Evolutionary conservation across 2,888 invertebrate species (phyloP).

Genomic region (Drosophila phalerata): DNA sequence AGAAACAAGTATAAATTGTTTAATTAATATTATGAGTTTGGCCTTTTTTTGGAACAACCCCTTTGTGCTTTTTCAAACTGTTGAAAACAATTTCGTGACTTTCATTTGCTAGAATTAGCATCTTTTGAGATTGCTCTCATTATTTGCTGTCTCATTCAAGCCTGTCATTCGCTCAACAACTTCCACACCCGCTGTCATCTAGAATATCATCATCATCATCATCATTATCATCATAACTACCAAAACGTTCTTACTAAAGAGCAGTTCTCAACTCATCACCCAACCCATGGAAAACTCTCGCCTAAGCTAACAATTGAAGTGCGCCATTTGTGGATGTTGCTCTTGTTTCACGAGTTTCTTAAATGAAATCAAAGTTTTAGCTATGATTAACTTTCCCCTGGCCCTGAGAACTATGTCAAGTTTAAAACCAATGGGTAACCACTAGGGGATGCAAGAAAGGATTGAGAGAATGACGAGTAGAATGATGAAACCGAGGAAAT

Average conservation of each 20-base stretch:
- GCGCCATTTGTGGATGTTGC: constrained; percentile 54
- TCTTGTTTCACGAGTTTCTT: constrained; percentile 58
- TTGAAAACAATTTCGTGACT: constrained; percentile 43
- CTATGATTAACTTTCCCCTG: constrained; percentile 64
- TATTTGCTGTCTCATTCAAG: constrained; percentile 60
- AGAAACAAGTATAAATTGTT: not conserved
- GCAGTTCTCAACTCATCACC: constrained; percentile 26
- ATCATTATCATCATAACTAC: constrained; percentile 2
- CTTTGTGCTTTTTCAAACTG: not conserved
- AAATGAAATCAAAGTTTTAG: constrained; percentile 69
- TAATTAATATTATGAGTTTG: not conserved
- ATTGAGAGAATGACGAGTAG: constrained; percentile 9
- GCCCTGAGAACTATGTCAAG: constrained; percentile 62
- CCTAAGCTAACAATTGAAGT: constrained; percentile 62
- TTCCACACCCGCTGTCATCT: constrained; percentile 43
- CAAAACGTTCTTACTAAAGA: not conserved
- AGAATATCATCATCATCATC: constrained; percentile 15
- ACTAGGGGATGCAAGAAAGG: constrained; percentile 16
- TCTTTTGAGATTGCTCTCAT: constrained; percentile 43
- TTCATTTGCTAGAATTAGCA: constrained; percentile 52
- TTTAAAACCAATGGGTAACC: constrained; percentile 54
- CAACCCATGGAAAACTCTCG: constrained; percentile 51
- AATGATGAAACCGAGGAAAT: constrained; percentile 15
- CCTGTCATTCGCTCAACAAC: constrained; percentile 46
- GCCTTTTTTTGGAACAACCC: constrained; percentile 9